A percentile compares a stretch with the other conserved stretches of the same genome.
phyloP scores from a whole-genome alignment of 2,113 vertebrate genomes.

The Gymnarchus niloticus region DNA sequence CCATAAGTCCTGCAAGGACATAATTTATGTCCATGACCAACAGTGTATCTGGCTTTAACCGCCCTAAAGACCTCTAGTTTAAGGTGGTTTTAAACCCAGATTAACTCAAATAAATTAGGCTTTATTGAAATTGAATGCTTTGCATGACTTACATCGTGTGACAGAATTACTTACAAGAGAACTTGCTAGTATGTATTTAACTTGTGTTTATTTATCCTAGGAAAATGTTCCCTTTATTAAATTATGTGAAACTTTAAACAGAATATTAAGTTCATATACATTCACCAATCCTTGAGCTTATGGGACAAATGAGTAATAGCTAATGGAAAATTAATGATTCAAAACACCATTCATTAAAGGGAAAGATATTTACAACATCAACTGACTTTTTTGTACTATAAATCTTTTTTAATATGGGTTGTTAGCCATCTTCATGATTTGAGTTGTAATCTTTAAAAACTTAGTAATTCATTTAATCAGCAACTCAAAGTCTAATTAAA shows the following conservation, averaged over 20 bases:
- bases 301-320: neutral
- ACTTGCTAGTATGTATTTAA: too few relatives aligned
- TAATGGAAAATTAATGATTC: too few relatives aligned
- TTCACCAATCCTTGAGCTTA: neutral
- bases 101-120: neutral
- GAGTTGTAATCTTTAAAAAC: neutral
- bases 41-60: neutral
- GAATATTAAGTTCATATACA: neutral
- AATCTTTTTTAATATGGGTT: neutral
- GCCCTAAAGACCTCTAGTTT: neutral
- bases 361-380: neutral
- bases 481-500: neutral
- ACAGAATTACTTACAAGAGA: neutral
- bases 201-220: too few relatives aligned
- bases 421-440: neutral
- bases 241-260: neutral
- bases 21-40: neutral
- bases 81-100: neutral
- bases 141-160: neutral
- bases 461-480: neutral
- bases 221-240: neutral
- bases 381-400: neutral
- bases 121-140: too few relatives aligned
- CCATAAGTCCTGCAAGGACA: neutral
- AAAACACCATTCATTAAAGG: neutral